phyloP scores from a whole-genome alignment of 2,797 vertebrate genomes.

The Neoniphon sammara region DNA sequence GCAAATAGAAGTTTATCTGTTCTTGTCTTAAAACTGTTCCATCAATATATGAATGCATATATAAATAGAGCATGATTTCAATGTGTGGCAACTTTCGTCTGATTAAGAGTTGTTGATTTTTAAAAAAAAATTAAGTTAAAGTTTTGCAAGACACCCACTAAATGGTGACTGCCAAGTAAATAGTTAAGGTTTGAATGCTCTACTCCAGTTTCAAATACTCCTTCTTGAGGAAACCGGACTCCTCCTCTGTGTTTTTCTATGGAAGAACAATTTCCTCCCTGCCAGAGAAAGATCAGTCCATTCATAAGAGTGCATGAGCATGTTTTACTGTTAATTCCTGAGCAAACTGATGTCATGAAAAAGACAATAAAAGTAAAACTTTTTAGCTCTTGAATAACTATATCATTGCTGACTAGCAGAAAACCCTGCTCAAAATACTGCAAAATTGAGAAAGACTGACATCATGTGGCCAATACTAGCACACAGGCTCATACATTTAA shows the following conservation, averaged over 20 bases:
- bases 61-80: background rate
- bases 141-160: background rate
- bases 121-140: background rate
- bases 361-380: constrained; percentile 8
- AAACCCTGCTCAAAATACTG: background rate
- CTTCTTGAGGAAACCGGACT: constrained; percentile 11
- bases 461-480: constrained; percentile 65
- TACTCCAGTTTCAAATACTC: constrained; percentile 4
- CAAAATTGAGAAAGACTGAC: constrained; percentile 60
- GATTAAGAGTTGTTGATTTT: background rate
- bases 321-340: constrained; percentile 23
- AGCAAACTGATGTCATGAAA: background rate
- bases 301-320: constrained; percentile 11
- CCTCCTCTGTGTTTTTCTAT: constrained; percentile 21
- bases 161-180: background rate
- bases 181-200: background rate
- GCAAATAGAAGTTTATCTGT: background rate
- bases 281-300: constrained; percentile 4
- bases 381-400: constrained; percentile 5
- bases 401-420: background rate
- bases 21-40: background rate
- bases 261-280: constrained; percentile 19
- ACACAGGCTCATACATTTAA: constrained; percentile 7
- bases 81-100: background rate
- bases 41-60: background rate